These are phyloP conservation scores for Iguana delicatissima DNA, from an alignment of 2,797 vertebrate species.

Conservation along the genomic window DNA sequence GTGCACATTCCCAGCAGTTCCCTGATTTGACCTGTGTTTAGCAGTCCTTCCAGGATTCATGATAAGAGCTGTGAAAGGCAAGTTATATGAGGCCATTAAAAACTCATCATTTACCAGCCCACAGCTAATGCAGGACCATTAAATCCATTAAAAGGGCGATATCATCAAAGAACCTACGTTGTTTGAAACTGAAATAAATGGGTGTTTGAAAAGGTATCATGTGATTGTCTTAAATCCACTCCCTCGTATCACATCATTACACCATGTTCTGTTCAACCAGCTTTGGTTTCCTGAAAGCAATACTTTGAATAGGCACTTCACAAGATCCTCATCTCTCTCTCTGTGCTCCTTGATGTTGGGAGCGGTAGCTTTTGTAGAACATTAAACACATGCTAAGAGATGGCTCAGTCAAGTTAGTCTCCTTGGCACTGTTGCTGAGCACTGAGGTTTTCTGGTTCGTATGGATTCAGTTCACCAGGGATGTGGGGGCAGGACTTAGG, in stretches of 20 bases:
- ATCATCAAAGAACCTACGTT: slow-evolving; percentile 27
- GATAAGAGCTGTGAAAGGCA: slow-evolving; percentile 21
- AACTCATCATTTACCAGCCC: slow-evolving; percentile 26
- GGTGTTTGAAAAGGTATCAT: slow-evolving; percentile 18
- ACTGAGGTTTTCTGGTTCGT: neutral
- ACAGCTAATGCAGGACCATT: slow-evolving; percentile 18
- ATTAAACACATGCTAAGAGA: neutral
- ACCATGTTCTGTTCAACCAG: neutral
- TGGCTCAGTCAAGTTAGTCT: neutral
- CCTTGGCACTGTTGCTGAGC: neutral
- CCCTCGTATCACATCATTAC: slow-evolving; percentile 1
- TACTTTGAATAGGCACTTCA: slow-evolving; percentile 16
- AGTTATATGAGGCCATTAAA: slow-evolving; percentile 39
- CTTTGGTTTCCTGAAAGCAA: slow-evolving; percentile 8
- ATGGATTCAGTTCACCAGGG: neutral
- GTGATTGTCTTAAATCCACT: neutral
- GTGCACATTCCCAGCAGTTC: neutral
- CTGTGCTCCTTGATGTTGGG: neutral
- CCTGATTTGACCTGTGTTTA: slow-evolving; percentile 19
- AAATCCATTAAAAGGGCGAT: slow-evolving; percentile 30
- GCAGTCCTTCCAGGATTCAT: slow-evolving; percentile 25
- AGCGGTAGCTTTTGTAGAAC: neutral
- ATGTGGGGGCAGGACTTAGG: too few relatives aligned
- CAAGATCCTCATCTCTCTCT: neutral
- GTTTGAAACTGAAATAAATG: slow-evolving; percentile 24